Evolutionary conservation across 2,888 invertebrate genomes (phyloP), one percentile per base, ranked within the genome.

Genomic region (Acleris cristana): DNA sequence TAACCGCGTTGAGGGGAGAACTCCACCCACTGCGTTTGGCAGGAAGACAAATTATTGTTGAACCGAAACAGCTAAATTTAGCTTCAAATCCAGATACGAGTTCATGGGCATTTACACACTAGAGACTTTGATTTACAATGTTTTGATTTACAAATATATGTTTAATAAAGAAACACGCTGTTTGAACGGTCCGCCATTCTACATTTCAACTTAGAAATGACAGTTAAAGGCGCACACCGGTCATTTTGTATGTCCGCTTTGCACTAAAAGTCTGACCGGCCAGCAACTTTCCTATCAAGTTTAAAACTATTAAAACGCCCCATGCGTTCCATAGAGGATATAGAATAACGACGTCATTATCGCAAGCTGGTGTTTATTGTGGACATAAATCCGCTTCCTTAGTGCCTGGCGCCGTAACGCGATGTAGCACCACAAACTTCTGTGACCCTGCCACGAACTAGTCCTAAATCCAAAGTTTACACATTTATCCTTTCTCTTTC

Each of bases 31-130:
- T 67, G 67, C 58, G 48, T 62, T 63, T 67, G 67, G 67, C 67
- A 67, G 67, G 53, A 67, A 67, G 62, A 67, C 67, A 67, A 67
- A 67, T 67, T 67, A 63, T 67, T 45, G 67, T 52, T 67, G 57
- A 67, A 63, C 67, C 54, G 48, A 67, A 53, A 57, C 55, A 12
- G 56, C 63, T 67, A 67, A 63, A 63, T 67, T 67, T 67, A 67
- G 67, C 57, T 30, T 23, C 60, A 62, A 62, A 67, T 58, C 53
- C 67, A 63, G 67, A 63, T 61, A 49, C 34, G 56, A 63, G 67
- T 67, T 67, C 67, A 67, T 26, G 67, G 67, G 19, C 63, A 57
- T 54, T 10, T 19, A 21, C 65, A 49, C 54, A 30, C 49, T 63
- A 40, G 52, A 53, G 18, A 60, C 34, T 63, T 23, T 57, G 61